Base-by-base conservation (phyloP, 2,888 invertebrate species). In the Nemurella pictetii region DNA sequence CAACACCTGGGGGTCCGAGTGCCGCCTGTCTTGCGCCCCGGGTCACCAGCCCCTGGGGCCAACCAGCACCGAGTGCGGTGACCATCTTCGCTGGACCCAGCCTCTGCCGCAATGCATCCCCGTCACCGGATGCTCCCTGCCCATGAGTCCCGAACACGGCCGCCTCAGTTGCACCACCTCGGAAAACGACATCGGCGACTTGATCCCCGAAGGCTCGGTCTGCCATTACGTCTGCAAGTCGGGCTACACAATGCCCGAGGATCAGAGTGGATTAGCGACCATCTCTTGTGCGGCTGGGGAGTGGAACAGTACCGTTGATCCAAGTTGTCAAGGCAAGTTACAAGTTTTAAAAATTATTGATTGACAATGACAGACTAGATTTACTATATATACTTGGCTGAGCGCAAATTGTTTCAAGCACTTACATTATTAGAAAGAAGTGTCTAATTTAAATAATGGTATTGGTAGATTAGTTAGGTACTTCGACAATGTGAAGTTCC, bases 1-100 rank as follows among this genome's bases (percentile, higher is more conserved):
- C 2, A 85, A 86, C 91, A 91, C 88, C 87, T 88, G 83, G 89
- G 90, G 86, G 86, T 87, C 87, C 89, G 89, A 87, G 12, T 92
- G 92, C 87, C 89, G 88, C 83, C 91, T 92, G 86, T 89, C 89
- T 4, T 92, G 92, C 86, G 29, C 35, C 29, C 85, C 78, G 26
- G 86, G 85, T 5, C 72, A 75, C 26, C 36, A 84, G 20, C 75
- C 86, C 12, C 15, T 85, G 5, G 87, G 87, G 0, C 80, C 74
- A 27, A n/a, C 86, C 12, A 15, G 36, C 0, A 75, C 85, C 3
- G 86, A 85, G 80, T 87, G 87, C 80, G 83, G 73, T 0, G 87
- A 85, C 72, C 75, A 85, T 20, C 55, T 85, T n/a, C 83, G 36
- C 20, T 87, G 87, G 87, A 84, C 85, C 0, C 84, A 85, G 36